Conservation (phyloP, 1,140 invertebrate genomes). For the Telenomus remus region DNA sequence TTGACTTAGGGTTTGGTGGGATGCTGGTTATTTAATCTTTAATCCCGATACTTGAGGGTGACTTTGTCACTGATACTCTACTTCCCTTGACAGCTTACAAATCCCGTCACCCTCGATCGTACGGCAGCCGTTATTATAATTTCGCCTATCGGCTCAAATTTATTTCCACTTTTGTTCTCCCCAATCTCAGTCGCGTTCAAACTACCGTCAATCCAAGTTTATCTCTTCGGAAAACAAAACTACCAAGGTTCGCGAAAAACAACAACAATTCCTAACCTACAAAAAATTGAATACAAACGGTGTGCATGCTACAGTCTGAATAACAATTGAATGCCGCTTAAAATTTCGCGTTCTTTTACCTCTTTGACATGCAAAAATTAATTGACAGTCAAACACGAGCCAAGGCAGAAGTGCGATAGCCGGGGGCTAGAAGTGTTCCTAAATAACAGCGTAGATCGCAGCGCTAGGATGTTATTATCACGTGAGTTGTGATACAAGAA, state of each 20-base stretch:
- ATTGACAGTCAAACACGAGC: slow-evolving; percentile 50
- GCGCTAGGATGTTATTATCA: slow-evolving; percentile 68
- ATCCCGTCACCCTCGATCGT: slow-evolving; percentile 52
- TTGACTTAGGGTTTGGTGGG: slow-evolving; percentile 59
- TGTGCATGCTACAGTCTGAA: no score
- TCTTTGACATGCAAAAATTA: slow-evolving; percentile 45
- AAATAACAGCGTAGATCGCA: slow-evolving; percentile 69
- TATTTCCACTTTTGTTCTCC: slow-evolving; percentile 47
- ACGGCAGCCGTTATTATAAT: slow-evolving; percentile 51
- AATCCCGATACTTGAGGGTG: slow-evolving; percentile 73
- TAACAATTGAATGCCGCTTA: no score
- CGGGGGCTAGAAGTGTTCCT: slow-evolving; percentile 52
- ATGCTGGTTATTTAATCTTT: slow-evolving; percentile 75
- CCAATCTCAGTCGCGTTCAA: slow-evolving; percentile 25
- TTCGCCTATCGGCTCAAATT: slow-evolving; percentile 50
- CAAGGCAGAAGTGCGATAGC: slow-evolving; percentile 49
- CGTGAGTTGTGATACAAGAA: slow-evolving; percentile 69
- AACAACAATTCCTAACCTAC: no score
- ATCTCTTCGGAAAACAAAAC: neutral
- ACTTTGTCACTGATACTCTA: slow-evolving; percentile 64
- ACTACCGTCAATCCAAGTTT: slow-evolving; percentile 3
- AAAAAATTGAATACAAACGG: no score
- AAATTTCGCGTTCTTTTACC: slow-evolving; percentile 46
- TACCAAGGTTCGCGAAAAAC: neutral
- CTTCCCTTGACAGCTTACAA: slow-evolving; percentile 57